A percentile compares a stretch with the other conserved stretches of the same genome.
phyloP scores from a whole-genome alignment of 2,888 invertebrate species.

The Apodemia mormo region DNA sequence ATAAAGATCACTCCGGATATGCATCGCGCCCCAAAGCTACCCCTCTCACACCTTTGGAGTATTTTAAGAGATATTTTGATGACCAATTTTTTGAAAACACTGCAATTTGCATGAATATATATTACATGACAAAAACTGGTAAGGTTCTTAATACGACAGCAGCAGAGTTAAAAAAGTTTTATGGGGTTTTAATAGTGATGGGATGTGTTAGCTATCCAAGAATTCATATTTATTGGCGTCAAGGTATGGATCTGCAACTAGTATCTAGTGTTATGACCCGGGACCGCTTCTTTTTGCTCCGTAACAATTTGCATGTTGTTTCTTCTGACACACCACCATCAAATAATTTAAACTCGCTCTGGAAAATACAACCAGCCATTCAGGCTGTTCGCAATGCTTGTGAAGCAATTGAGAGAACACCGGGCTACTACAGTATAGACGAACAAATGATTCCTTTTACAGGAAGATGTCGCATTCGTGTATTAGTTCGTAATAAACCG shows the following conservation, averaged over 20 bases:
- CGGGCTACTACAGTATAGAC: neutral
- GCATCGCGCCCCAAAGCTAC: neutral
- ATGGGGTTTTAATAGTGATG: neutral
- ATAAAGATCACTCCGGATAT: neutral
- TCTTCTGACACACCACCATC: neutral
- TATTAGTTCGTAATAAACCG: no score
- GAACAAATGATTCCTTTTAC: neutral
- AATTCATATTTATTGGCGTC: neutral
- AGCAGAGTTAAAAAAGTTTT: neutral
- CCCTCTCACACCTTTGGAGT: neutral
- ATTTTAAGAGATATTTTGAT: neutral
- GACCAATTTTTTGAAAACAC: neutral
- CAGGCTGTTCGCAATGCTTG: no score
- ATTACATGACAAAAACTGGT: neutral
- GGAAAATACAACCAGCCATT: neutral
- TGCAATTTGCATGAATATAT: neutral
- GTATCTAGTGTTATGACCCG: neutral
- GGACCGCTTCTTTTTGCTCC: neutral
- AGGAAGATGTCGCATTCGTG: no score
- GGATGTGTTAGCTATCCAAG: neutral
- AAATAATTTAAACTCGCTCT: neutral
- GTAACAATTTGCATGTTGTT: neutral
- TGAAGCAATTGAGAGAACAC: no score
- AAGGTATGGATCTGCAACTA: neutral
- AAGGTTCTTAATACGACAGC: neutral